A percentile compares a stretch with the other conserved stretches of the same genome.
Evolutionary conservation across 2,888 invertebrate genomes (phyloP).

Genomic region (Eupithecia vulgata): DNA sequence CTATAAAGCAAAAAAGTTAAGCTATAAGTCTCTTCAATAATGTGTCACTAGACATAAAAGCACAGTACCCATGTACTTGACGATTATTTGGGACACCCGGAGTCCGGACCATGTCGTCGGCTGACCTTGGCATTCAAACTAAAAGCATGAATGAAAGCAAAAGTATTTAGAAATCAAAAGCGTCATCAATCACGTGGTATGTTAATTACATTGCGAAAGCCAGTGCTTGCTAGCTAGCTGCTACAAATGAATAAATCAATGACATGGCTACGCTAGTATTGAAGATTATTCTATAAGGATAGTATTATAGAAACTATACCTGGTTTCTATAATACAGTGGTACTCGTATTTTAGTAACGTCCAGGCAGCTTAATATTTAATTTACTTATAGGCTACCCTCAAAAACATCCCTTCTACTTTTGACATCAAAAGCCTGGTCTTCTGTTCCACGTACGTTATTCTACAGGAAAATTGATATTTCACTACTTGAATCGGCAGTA

Average conservation of each 20-base stretch:
- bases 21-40: too few relatives aligned
- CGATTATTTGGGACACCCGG: background rate
- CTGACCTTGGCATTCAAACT: slow-evolving; percentile 1
- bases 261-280: background rate
- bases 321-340: too few relatives aligned
- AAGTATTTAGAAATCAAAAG: background rate
- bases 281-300: background rate
- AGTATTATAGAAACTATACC: too few relatives aligned
- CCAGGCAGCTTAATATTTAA: too few relatives aligned
- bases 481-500: background rate
- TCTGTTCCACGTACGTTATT: background rate
- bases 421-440: background rate
- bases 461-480: background rate
- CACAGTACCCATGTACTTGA: background rate
- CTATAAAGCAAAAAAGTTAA: too few relatives aligned
- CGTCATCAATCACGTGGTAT: background rate
- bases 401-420: background rate
- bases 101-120: background rate
- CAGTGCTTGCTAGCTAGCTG: background rate
- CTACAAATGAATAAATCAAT: background rate
- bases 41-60: background rate
- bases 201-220: background rate
- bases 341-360: too few relatives aligned
- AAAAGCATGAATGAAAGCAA: slow-evolving; percentile 1
- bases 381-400: background rate